A percentile compares a stretch with the other conserved stretches of the same genome.
Conservation (phyloP, 2,113 vertebrate genomes). For the Larimichthys polyactis region DNA sequence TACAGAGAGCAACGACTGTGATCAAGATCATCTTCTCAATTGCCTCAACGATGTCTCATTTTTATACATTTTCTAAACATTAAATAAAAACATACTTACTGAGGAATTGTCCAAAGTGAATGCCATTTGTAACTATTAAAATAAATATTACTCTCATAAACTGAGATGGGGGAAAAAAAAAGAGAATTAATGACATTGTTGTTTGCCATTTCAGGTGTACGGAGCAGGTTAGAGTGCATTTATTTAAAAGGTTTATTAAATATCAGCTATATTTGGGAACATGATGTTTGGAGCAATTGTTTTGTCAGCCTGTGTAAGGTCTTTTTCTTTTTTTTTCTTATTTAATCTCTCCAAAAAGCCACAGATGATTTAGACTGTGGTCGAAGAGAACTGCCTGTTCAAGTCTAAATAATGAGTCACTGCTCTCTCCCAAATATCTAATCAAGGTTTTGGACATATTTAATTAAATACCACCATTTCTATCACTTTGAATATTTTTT, state of each 20-base stretch:
- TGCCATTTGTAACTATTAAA: not conserved
- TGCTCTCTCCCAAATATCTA: conserved; percentile 7
- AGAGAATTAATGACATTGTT: not conserved
- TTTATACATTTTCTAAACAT: not conserved
- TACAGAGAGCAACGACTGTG: not conserved
- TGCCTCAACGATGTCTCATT: no score
- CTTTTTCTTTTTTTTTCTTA: not conserved
- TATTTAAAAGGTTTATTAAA: not conserved
- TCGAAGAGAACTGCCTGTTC: not conserved
- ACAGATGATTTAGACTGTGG: not conserved
- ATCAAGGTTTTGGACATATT: conserved; percentile 21
- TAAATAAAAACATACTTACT: not conserved
- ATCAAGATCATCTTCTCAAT: no score
- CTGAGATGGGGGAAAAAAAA: not conserved
- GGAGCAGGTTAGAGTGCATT: not conserved
- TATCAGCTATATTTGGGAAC: not conserved
- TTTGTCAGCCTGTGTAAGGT: not conserved
- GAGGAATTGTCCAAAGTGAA: not conserved
- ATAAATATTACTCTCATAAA: not conserved
- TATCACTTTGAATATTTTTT: not conserved
- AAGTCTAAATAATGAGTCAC: not conserved
- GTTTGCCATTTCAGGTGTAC: not conserved
- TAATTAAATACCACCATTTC: conserved; percentile 15
- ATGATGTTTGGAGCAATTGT: not conserved
- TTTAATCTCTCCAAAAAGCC: not conserved